Evolutionary conservation across 2,888 invertebrate genomes (phyloP), one percentile per base, ranked within the genome.

Genomic region (Suillia variegata): DNA sequence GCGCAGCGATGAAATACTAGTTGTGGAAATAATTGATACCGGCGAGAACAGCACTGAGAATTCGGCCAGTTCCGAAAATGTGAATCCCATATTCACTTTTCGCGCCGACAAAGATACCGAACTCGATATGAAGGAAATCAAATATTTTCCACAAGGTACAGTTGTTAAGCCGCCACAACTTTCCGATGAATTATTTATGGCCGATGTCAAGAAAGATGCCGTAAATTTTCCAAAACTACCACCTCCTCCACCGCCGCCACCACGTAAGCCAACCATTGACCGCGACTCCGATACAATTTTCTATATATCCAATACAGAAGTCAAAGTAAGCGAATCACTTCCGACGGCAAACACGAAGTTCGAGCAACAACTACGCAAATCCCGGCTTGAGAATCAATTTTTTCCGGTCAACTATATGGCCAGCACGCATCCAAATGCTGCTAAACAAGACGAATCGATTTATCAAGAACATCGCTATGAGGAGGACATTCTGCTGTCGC

Each of bases 271-370:
- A 0, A 68, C 56, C 53, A 75, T 76, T 33, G 81, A 82, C 64
- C 71, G 80, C 6, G 82, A 82, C 53, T 82, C 82, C 0, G 83
- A 82, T 58, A 82, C 82, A 2, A 82, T 82, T 34, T 82, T 82
- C 64, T 82, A 82, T 54, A 82, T 82, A 5, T 82, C 82, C n/a
- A 82, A 82, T 55, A 82, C 82, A 0, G 82, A 82, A 63, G 82
- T 82, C 0, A 82, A 82, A 67, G 82, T 82, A 18, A 79, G 81
- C 2, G 82, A 82, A 52, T 80, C 82, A 0, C 61, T 78, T 15
- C 81, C 82, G 42, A 77, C 77, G 0, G 56, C 67, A 5, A 74
- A 70, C 21, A 70, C 71, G 2, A 22, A 55, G 6, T 48, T 51
- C 26, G 67, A 68, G 6, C 67, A 68, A 24, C 58, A 60, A 56